Evolutionary conservation across 2,113 vertebrate species (phyloP), one percentile per base, ranked within the genome.

Genomic region (Toxotes jaculatrix): DNA sequence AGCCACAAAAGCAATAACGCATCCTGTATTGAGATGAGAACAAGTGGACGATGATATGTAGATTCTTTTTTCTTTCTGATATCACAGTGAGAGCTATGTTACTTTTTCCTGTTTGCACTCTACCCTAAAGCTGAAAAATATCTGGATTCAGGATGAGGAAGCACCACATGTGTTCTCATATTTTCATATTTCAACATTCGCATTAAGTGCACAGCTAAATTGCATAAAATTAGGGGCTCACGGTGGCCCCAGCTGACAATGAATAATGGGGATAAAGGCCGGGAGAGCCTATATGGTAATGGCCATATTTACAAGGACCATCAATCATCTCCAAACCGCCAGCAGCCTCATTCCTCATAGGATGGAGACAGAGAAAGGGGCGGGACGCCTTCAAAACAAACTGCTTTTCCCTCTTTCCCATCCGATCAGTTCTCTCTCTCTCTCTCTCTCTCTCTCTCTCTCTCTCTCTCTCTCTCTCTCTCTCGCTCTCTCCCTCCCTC

Each of bases 311-410:
- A 93, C 90, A 86, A 78, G 84, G 77, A 76, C 85, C 74, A 94
- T 95, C 93, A 92, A 94, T 95, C 94, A 95, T 90, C 65, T 87
- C 75, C 80, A 71, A 88, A 77, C 84, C 34, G 17, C 87, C 89
- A 80, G 82, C 51, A 55, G 67, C 77, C 80, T 83, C 87, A 92
- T 92, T 65, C 79, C 90, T 93, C 84, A 93, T 89, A 89, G 83
- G 85, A 82, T 17, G 63, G 71, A 57, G 59, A 42, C 67, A 63
- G 23, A 80, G 55, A 78, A 82, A 67, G 60, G 82, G 89, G 91
- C 43, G 86, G 86, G 80, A 81, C 53, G 1, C 62, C 42, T 71
- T 82, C 57, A 74, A 89, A 91, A 86, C 77, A 87, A 87, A 83
- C 77, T 66, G 21, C 75, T 40, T 85, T 67, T 81, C 73, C 14